Percentiles rank a stretch among this genome's conserved stretches.
phyloP scores from a whole-genome alignment of 1,140 invertebrate species.

The Lithobius niger region DNA sequence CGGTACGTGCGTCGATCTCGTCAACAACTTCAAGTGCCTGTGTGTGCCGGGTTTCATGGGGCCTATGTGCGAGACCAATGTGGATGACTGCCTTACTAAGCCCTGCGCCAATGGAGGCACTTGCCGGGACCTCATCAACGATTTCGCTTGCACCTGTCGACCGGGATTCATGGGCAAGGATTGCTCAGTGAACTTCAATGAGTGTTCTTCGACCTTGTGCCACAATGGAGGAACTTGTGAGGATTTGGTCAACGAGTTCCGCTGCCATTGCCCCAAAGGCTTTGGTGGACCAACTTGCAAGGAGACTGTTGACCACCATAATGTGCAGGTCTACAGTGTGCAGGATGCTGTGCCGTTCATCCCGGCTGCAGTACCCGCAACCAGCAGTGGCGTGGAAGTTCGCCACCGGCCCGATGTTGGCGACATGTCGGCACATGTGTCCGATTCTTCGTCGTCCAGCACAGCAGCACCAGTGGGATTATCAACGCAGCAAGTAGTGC shows the following conservation, averaged over 20 bases:
- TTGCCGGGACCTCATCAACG: constrained; percentile 58
- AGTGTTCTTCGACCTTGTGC: constrained; percentile 50
- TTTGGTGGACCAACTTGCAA: constrained; percentile 45
- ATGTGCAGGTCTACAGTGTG: constrained; percentile 28
- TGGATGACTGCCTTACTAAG: constrained; percentile 66
- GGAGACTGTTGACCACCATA: constrained; percentile 16
- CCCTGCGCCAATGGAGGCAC: constrained; percentile 79
- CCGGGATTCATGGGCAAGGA: constrained; percentile 67
- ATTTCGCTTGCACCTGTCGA: constrained; percentile 64
- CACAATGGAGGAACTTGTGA: constrained; percentile 35
- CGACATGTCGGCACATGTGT: constrained; percentile 35
- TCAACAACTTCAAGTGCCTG: constrained; percentile 66
- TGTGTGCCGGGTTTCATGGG: constrained; percentile 81
- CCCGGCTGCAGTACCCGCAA: constrained; percentile 24
- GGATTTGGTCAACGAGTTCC: constrained; percentile 23
- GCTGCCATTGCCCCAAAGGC: constrained; percentile 52
- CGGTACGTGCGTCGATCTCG: constrained; percentile 73
- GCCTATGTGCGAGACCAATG: constrained; percentile 59
- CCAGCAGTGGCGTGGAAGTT: constrained; percentile 36
- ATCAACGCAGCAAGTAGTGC: constrained; percentile 57
- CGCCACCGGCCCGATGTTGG: constrained; percentile 36
- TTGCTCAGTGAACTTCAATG: constrained; percentile 28
- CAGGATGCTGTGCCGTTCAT: constrained; percentile 38
- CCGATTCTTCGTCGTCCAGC: constrained; percentile 28
- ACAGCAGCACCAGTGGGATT: constrained; percentile 28